A percentile compares a stretch with the other conserved stretches of the same genome.
Evolutionary conservation across 2,888 invertebrate species (phyloP).

Genomic region (Himalopsyche kuldschensis): DNA sequence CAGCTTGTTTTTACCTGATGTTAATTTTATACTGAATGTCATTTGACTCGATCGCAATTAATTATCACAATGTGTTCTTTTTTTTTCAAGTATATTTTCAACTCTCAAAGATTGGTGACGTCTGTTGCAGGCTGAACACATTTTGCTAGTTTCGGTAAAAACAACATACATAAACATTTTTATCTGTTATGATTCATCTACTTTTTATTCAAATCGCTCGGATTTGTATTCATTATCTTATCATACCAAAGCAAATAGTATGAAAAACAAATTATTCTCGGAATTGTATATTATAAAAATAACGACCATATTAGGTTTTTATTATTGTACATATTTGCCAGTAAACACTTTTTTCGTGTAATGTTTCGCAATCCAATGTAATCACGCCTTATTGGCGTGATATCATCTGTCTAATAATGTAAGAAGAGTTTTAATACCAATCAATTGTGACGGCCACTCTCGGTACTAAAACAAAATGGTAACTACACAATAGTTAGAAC

Average conservation of each 20-base stretch:
- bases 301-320: neutral
- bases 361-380: neutral
- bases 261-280: neutral
- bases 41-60: no score
- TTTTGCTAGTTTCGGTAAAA: neutral
- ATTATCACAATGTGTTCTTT: no score
- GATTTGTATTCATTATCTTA: neutral
- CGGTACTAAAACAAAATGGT: no score
- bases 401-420: neutral
- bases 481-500: no score
- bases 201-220: neutral
- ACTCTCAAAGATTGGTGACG: no score
- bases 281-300: neutral
- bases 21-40: no score
- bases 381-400: neutral
- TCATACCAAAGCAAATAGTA: neutral
- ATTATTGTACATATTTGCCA: neutral
- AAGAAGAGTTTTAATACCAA: no score
- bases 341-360: neutral
- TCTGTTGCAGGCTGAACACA: neutral
- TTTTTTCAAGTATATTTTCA: no score
- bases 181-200: neutral
- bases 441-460: no score
- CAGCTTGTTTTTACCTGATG: no score
- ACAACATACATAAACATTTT: neutral